These are phyloP conservation scores for Rhegmatorhina hoffmannsi DNA, from an alignment of 2,113 vertebrate species.

Conservation along the genomic window DNA sequence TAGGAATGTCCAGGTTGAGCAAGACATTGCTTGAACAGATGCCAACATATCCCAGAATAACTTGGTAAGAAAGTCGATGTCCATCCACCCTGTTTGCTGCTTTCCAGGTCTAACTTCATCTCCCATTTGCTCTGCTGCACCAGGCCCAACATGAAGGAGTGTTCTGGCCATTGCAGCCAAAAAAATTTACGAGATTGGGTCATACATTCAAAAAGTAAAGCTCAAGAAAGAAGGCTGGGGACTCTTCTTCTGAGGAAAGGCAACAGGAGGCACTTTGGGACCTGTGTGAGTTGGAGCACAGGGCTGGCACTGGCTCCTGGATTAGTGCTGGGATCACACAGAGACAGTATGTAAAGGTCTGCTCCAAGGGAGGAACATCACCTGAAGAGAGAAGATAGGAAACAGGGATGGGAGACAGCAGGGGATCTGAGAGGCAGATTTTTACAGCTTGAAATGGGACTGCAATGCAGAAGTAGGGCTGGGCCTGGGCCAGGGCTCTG, in stretches of 20 bases:
- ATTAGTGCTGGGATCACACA: not conserved
- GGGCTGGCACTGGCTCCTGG: not conserved
- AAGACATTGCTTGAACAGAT: not conserved
- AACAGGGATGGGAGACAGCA: not conserved
- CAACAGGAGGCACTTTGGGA: not conserved
- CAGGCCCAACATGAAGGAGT: not conserved
- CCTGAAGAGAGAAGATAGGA: not conserved
- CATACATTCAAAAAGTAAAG: accelerated
- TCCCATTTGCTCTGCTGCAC: not conserved
- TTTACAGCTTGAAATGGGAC: not conserved
- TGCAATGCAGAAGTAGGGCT: not conserved
- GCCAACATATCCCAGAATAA: not conserved
- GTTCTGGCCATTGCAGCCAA: not conserved
- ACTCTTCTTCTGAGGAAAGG: not conserved
- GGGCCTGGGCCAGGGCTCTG: not conserved
- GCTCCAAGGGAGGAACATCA: not conserved
- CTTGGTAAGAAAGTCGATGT: not conserved
- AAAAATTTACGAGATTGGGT: not conserved
- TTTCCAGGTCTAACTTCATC: not conserved
- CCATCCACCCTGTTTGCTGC: not conserved
- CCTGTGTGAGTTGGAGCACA: accelerated
- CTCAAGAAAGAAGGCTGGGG: not conserved
- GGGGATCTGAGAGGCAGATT: not conserved
- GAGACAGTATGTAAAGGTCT: not conserved
- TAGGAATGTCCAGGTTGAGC: conserved; percentile 30